Conservation (phyloP, 2,113 vertebrate species). For the Himantopus leucocephalus region DNA sequence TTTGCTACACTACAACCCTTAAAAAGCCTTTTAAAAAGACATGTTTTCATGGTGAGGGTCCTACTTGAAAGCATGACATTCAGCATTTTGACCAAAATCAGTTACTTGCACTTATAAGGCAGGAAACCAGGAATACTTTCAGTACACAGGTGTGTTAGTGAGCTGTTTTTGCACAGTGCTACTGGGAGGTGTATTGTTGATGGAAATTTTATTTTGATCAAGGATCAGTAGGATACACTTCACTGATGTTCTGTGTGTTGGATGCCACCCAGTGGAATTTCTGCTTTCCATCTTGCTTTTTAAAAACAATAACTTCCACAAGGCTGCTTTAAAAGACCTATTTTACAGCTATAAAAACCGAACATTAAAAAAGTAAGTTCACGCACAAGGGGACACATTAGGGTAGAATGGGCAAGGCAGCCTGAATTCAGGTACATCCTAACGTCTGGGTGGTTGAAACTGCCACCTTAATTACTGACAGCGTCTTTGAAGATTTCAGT, state of each 20-base stretch:
- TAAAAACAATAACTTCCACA: neutral
- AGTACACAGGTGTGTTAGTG: neutral
- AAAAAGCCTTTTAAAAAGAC: neutral
- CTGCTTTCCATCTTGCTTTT: neutral
- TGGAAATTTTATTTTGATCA: neutral
- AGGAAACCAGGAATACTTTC: neutral
- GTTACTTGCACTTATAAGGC: neutral
- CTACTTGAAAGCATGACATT: neutral
- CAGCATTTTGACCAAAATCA: neutral
- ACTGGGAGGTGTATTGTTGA: neutral
- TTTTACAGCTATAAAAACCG: neutral
- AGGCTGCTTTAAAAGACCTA: neutral
- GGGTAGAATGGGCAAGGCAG: neutral
- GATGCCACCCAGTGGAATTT: neutral
- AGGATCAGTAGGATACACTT: neutral
- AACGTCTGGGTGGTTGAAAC: rapidly evolving
- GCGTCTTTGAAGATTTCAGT: neutral
- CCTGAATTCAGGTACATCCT: rapidly evolving
- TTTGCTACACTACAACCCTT: neutral
- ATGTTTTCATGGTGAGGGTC: neutral
- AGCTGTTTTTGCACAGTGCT: neutral
- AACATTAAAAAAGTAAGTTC: neutral
- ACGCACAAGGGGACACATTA: rapidly evolving
- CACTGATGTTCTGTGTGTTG: neutral
- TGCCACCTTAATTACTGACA: neutral